Percentiles rank a stretch among this genome's conserved stretches.
These are phyloP conservation scores for Celastrina argiolus DNA, from an alignment of 2,888 invertebrate species.

Conservation along the genomic window DNA sequence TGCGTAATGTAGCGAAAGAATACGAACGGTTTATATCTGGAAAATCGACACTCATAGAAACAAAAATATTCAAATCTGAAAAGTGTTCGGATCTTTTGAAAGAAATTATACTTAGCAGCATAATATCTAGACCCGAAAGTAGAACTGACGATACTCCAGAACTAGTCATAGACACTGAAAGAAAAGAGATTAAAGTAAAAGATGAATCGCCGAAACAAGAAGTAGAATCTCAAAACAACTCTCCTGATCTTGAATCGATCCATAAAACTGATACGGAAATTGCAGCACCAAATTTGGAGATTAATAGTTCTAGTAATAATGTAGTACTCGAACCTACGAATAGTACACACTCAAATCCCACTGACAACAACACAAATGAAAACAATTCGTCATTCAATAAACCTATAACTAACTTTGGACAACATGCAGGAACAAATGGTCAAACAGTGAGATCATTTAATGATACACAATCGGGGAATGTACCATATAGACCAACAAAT, in stretches of 20 bases:
- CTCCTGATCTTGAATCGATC: not conserved
- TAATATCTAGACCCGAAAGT: not conserved
- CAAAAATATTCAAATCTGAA: conserved; percentile 30
- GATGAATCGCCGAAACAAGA: not conserved
- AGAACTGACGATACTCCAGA: not conserved
- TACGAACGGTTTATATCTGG: conserved; percentile 47
- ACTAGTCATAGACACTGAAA: not conserved
- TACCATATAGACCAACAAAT: not conserved
- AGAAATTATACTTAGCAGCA: not conserved
- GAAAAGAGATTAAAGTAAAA: not conserved
- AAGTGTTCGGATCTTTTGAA: not conserved
- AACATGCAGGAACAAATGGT: not conserved
- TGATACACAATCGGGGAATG: not conserved
- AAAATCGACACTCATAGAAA: conserved; percentile 29
- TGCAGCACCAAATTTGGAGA: not conserved
- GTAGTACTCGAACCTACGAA: not conserved
- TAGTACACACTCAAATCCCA: not conserved
- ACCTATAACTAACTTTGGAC: not conserved
- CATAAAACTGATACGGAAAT: not conserved
- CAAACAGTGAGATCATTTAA: not conserved
- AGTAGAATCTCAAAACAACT: not conserved
- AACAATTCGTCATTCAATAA: not conserved
- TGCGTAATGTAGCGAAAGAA: conserved; percentile 48
- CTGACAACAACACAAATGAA: not conserved
- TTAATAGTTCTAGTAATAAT: not conserved